Percentiles rank a stretch among this genome's conserved stretches.
phyloP scores from a whole-genome alignment of 2,797 vertebrate species.

The Anguilla marmorata region DNA sequence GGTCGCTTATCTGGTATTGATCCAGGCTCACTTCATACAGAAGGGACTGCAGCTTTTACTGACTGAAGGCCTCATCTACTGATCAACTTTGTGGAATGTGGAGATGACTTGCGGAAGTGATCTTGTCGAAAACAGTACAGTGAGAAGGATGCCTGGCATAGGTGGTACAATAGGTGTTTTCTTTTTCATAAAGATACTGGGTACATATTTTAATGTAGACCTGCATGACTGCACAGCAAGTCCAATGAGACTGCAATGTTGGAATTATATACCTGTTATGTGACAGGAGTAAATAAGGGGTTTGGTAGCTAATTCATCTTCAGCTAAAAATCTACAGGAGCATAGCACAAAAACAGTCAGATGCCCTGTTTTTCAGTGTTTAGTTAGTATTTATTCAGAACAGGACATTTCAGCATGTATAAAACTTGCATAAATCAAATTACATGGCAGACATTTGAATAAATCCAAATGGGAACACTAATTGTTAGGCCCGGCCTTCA shows the following conservation, averaged over 20 bases:
- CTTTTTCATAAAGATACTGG: background rate
- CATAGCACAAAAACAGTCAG: background rate
- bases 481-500: constrained; percentile 14
- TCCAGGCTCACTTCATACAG: background rate
- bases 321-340: background rate
- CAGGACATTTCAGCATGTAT: constrained; percentile 17
- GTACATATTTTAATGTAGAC: background rate
- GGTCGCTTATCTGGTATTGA: background rate
- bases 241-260: constrained; percentile 16
- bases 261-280: constrained; percentile 49
- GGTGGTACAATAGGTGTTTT: background rate
- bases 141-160: background rate
- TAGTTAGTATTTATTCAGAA: background rate
- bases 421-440: constrained; percentile 34
- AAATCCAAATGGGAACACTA: constrained; percentile 1
- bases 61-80: background rate
- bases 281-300: background rate
- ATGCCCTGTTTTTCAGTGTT: background rate
- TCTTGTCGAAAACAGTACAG: too few species aligned
- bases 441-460: constrained; percentile 27
- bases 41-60: background rate
- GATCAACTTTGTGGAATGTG: too few species aligned
- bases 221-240: background rate
- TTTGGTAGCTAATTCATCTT: background rate
- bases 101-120: too few species aligned